Conservation (phyloP, 2,113 vertebrate species). For the Rhynchomys soricoides region DNA sequence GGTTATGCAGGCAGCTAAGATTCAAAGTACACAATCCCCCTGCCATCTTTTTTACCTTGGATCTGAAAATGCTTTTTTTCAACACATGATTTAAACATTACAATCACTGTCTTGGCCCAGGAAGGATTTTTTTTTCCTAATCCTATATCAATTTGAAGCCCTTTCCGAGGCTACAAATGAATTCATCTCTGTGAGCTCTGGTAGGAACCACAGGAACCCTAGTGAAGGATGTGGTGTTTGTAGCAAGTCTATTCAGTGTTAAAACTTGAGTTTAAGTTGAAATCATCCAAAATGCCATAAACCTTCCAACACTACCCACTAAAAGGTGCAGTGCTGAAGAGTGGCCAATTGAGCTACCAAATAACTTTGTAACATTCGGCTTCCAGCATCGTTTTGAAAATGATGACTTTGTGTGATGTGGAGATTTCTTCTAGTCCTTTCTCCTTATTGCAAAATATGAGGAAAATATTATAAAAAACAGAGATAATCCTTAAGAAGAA, state of each 20-base stretch:
- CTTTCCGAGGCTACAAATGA: background rate
- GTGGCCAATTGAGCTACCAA: background rate
- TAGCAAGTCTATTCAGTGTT: background rate
- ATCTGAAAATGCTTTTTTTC: background rate
- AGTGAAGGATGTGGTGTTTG: background rate
- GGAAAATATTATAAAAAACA: background rate
- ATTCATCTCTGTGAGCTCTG: background rate
- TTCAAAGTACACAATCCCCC: rapidly evolving
- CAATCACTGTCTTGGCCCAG: background rate
- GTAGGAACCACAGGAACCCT: background rate
- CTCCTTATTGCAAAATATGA: background rate
- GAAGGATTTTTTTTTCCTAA: constrained; percentile 22
- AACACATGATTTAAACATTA: background rate
- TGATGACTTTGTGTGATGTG: background rate
- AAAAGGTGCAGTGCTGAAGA: background rate
- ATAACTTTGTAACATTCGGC: background rate
- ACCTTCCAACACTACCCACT: background rate
- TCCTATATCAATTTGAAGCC: background rate
- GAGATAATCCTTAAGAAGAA: background rate
- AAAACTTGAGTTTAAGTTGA: background rate
- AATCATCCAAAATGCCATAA: background rate
- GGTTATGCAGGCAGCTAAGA: background rate
- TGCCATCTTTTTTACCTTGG: background rate
- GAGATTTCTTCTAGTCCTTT: background rate
- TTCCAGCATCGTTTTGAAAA: background rate